These are phyloP conservation scores for Hafferia zeledoni DNA, from an alignment of 2,797 vertebrate species.

Conservation along the genomic window DNA sequence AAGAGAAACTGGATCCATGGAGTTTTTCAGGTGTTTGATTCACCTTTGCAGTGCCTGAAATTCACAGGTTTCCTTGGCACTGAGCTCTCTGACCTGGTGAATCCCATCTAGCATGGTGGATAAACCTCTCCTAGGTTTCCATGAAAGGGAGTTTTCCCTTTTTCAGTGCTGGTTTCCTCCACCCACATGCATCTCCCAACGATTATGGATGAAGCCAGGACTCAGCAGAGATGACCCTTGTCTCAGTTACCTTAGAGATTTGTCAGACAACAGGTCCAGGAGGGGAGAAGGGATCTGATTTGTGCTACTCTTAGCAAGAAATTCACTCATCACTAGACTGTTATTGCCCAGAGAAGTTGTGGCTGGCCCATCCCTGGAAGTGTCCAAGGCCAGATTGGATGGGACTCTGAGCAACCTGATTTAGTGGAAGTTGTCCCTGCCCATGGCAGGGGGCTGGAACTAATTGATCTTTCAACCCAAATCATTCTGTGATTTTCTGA, in stretches of 20 bases:
- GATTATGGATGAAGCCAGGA: neutral
- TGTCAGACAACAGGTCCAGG: neutral
- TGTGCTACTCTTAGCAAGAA: neutral
- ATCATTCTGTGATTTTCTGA: neutral
- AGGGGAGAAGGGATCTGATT: neutral
- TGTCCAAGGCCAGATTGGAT: neutral
- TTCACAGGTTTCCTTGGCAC: neutral
- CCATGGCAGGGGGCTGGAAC: neutral
- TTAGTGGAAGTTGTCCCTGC: neutral
- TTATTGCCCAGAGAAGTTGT: neutral
- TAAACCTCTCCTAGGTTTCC: neutral
- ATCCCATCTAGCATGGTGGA: neutral
- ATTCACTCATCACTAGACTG: neutral
- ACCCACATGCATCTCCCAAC: neutral
- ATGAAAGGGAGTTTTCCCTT: neutral
- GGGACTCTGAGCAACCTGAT: neutral
- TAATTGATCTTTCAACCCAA: too few species aligned
- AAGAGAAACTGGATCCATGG: fast-evolving
- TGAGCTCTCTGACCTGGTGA: neutral
- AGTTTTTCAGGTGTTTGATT: neutral
- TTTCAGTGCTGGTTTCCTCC: neutral
- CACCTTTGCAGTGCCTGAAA: neutral
- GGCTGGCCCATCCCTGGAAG: neutral
- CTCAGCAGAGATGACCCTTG: neutral
- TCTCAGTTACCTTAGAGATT: neutral